Conservation (phyloP, 2,113 vertebrate species). For the Zapornia atra region DNA sequence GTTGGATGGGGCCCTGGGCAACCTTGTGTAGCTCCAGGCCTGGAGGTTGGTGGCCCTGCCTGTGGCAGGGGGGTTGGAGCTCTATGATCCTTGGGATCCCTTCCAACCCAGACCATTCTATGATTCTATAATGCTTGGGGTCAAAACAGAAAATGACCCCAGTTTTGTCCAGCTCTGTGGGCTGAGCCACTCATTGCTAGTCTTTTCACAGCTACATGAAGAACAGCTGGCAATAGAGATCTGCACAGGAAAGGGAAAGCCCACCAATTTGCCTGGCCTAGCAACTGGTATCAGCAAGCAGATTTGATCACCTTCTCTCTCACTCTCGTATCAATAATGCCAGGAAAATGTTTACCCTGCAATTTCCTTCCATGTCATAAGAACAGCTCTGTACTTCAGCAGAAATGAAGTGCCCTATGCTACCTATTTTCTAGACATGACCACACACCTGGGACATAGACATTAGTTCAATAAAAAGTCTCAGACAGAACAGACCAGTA, state of each 20-base stretch:
- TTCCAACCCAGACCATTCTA: too few species aligned
- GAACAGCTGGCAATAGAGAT: neutral
- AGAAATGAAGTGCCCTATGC: neutral
- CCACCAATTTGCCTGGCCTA: neutral
- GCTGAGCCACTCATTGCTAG: neutral
- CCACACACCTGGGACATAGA: neutral
- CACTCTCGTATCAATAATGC: rapidly evolving
- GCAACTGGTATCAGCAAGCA: neutral
- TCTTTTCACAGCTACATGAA: neutral
- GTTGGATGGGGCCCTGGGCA: too few species aligned
- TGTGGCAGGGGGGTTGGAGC: too few species aligned
- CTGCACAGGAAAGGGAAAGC: neutral
- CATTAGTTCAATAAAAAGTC: neutral
- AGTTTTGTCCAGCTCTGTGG: neutral
- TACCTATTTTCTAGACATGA: neutral
- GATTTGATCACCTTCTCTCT: neutral
- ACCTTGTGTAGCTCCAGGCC: too few species aligned
- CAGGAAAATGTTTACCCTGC: neutral
- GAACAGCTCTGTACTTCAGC: neutral
- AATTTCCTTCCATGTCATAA: neutral
- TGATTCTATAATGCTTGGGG: too few species aligned
- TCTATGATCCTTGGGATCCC: too few species aligned
- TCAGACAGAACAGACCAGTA: neutral
- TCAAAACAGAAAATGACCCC: neutral
- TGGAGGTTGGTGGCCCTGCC: too few species aligned